Evolutionary conservation across 2,888 invertebrate species (phyloP).

Genomic region (Ypsolopha scabrella): DNA sequence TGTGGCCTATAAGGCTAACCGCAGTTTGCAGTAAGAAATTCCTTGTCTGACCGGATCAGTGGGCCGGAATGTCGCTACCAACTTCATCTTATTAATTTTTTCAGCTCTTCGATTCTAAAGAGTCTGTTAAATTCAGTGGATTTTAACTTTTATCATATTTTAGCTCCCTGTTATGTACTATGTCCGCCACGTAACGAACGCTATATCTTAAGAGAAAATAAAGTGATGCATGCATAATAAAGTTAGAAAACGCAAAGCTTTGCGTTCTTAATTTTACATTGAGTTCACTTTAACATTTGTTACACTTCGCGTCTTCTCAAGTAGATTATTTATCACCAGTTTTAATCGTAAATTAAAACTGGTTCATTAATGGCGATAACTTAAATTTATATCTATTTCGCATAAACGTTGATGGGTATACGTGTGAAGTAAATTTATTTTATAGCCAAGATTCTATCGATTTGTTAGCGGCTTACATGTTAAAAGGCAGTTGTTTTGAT

Average conservation of each 20-base stretch:
- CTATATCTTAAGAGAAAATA: no score
- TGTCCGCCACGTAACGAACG: no score
- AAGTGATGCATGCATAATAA: no score
- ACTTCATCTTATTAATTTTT: conserved; percentile 37
- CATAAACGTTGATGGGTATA: conserved; percentile 30
- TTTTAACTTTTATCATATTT: no score
- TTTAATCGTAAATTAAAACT: conserved; percentile 52
- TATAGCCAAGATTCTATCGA: conserved; percentile 23
- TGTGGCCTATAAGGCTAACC: not conserved
- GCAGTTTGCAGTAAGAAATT: not conserved
- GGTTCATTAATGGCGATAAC: conserved; percentile 59
- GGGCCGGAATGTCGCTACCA: conserved; percentile 27
- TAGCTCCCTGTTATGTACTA: no score
- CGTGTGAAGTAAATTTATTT: conserved; percentile 33
- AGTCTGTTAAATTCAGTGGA: no score
- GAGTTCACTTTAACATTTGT: no score
- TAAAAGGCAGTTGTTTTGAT: no score
- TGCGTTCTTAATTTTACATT: no score
- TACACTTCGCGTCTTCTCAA: conserved; percentile 11
- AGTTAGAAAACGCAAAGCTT: no score
- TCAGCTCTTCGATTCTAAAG: conserved; percentile 21
- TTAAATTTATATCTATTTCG: conserved; percentile 45
- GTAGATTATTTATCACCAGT: conserved; percentile 42
- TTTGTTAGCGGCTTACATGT: not conserved
- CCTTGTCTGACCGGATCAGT: conserved; percentile 19